Percentiles rank a stretch among this genome's conserved stretches.
phyloP scores from a whole-genome alignment of 1,140 invertebrate genomes.

The Magallana gigas region DNA sequence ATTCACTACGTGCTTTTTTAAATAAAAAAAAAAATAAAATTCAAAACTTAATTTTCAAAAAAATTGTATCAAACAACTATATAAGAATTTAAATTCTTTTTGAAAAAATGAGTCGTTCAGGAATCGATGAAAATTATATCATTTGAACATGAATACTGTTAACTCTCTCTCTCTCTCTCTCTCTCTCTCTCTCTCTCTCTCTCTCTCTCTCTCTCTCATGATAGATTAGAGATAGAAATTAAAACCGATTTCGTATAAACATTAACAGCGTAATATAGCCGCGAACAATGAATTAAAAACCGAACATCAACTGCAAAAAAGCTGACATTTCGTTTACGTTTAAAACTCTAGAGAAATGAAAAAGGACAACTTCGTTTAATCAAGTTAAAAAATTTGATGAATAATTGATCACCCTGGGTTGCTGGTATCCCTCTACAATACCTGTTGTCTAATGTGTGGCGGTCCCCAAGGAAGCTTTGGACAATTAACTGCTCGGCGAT shows the following conservation, averaged over 20 bases:
- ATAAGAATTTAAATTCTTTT: no score
- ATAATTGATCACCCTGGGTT: slow-evolving; percentile 28
- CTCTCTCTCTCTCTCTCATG: no score
- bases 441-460: not conserved
- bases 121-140: no score
- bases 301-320: slow-evolving; percentile 33
- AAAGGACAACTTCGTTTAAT: slow-evolving; percentile 30
- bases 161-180: no score
- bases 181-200: no score
- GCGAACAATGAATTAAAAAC: not conserved
- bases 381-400: slow-evolving; percentile 26
- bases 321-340: slow-evolving; percentile 27
- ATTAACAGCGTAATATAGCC: not conserved
- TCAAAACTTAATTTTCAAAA: no score
- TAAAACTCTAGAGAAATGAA: slow-evolving; percentile 31
- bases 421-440: not conserved
- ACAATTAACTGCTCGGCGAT: not conserved
- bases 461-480: not conserved
- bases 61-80: no score
- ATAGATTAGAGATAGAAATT: not conserved
- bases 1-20: no score
- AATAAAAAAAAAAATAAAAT: no score
- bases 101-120: no score
- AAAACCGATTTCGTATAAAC: slow-evolving; percentile 4
- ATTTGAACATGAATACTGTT: no score